These are phyloP conservation scores for Spinus pinus DNA, from an alignment of 2,797 vertebrate species.

Conservation along the genomic window DNA sequence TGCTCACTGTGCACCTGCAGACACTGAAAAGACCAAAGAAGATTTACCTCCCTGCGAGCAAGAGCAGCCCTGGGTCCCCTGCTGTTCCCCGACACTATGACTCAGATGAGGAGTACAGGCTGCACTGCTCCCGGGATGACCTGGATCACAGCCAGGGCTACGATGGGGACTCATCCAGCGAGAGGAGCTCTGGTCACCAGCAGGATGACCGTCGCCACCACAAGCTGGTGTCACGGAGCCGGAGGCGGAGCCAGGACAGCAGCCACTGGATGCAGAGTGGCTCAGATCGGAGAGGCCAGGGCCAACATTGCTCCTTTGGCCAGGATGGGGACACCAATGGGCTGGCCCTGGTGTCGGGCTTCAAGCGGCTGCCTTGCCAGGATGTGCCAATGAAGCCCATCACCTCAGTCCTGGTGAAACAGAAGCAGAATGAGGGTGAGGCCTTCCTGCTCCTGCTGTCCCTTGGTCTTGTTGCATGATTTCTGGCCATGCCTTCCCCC, in stretches of 20 bases:
- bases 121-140: not conserved
- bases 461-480: not conserved
- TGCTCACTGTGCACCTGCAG: constrained; percentile 59
- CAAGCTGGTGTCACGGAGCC: not conserved
- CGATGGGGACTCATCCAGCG: constrained; percentile 83
- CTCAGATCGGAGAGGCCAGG: not conserved
- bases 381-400: constrained; percentile 79
- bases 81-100: fast-evolving
- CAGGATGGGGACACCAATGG: constrained; percentile 68
- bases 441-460: not conserved
- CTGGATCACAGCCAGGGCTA: constrained; percentile 68
- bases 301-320: not conserved
- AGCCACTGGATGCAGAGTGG: not conserved
- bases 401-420: constrained; percentile 84
- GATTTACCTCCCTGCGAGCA: constrained; percentile 81
- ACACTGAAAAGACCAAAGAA: constrained; percentile 89
- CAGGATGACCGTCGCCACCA: not conserved
- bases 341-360: constrained; percentile 85
- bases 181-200: constrained; percentile 74
- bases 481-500: fast-evolving
- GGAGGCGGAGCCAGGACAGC: constrained; percentile 28
- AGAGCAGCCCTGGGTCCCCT: not conserved
- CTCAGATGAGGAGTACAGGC: not conserved
- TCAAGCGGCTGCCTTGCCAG: constrained; percentile 84
- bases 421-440: constrained; percentile 85